A percentile compares a stretch with the other conserved stretches of the same genome.
These are phyloP conservation scores for Oasisia sp. DNA, from an alignment of 2,888 invertebrate species.

Conservation along the genomic window DNA sequence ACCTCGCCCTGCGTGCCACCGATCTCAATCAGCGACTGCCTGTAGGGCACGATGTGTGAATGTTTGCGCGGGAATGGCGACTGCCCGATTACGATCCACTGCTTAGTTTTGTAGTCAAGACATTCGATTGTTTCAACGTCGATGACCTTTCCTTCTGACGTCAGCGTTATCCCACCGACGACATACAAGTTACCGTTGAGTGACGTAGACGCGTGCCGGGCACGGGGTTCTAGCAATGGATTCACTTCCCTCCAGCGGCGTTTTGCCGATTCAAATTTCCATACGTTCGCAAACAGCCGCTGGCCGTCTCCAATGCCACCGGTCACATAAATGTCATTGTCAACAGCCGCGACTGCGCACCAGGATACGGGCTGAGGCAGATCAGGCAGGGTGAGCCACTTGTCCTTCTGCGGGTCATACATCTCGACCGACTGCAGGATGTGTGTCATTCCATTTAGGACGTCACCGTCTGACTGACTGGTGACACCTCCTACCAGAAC, in stretches of 20 bases:
- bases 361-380: conserved; percentile 56
- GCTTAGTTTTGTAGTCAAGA: conserved; percentile 50
- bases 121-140: conserved; percentile 61
- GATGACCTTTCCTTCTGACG: conserved; percentile 47
- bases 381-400: conserved; percentile 58
- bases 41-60: conserved; percentile 57
- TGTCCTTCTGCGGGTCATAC: conserved; percentile 61
- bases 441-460: conserved; percentile 41
- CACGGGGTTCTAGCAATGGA: conserved; percentile 58
- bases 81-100: conserved; percentile 57
- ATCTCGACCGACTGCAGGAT: conserved; percentile 58
- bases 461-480: conserved; percentile 38
- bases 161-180: conserved; percentile 57
- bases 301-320: conserved; percentile 61
- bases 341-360: conserved; percentile 56
- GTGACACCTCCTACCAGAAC: conserved; percentile 56
- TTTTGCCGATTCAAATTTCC: conserved; percentile 60
- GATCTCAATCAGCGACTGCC: conserved; percentile 59
- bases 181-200: conserved; percentile 57
- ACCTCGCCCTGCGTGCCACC: conserved; percentile 55
- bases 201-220: conserved; percentile 59
- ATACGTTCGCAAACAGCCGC: conserved; percentile 53
- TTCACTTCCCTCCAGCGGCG: conserved; percentile 56
- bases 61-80: conserved; percentile 60
- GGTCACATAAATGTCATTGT: conserved; percentile 59